Conservation (phyloP, 2,113 vertebrate species). For the Oreochromis tanganicae region DNA sequence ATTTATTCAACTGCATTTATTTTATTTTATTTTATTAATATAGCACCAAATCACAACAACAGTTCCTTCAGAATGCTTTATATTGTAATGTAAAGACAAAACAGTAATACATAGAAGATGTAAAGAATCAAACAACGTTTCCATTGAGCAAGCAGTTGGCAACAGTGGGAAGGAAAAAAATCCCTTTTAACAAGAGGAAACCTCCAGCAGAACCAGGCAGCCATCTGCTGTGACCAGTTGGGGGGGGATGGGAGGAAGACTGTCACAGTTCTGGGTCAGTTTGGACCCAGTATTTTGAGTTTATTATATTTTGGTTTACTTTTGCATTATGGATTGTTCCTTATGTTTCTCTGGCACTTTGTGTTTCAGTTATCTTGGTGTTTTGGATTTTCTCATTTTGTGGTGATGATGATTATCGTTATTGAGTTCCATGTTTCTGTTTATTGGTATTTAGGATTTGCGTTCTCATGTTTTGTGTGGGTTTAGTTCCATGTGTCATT, state of each 20-base stretch:
- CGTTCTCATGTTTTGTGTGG: too few relatives aligned
- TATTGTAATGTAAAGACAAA: not conserved
- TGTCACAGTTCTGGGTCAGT: too few relatives aligned
- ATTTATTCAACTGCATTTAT: not conserved
- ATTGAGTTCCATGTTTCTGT: too few relatives aligned
- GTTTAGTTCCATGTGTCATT: too few relatives aligned
- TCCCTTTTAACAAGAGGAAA: not conserved
- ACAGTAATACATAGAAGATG: not conserved
- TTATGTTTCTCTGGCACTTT: too few relatives aligned
- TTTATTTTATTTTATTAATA: not conserved
- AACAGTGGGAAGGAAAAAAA: not conserved
- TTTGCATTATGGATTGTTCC: too few relatives aligned
- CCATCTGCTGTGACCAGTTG: not conserved
- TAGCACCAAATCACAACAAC: not conserved
- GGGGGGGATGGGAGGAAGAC: not conserved
- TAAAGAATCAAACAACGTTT: not conserved
- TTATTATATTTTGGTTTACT: too few relatives aligned
- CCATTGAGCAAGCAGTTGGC: not conserved
- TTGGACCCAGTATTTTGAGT: too few relatives aligned
- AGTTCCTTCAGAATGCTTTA: not conserved
- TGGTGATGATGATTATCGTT: too few relatives aligned
- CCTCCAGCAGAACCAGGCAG: not conserved
- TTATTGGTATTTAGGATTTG: too few relatives aligned
- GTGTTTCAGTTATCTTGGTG: too few relatives aligned
- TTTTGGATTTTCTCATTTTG: too few relatives aligned